Evolutionary conservation across 2,888 invertebrate species (phyloP).

Genomic region (Encarsia formosa): DNA sequence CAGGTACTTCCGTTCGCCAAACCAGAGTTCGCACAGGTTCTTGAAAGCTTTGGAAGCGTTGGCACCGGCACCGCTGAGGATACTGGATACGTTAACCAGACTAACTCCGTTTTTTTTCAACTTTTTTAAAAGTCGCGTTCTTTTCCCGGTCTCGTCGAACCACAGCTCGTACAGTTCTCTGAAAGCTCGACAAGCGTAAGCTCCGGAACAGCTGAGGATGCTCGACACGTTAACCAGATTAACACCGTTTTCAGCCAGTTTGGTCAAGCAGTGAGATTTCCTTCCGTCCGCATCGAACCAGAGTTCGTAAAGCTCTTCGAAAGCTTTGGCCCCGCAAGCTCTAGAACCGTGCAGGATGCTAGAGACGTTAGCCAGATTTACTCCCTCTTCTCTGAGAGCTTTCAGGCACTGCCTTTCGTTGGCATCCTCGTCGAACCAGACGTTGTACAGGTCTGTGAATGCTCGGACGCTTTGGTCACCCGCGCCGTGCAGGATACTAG

Average conservation of each 20-base stretch:
- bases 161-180: conserved; percentile 34
- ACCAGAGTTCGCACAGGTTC: conserved; percentile 29
- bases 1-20: conserved; percentile 26
- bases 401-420: conserved; percentile 22
- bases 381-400: conserved; percentile 29
- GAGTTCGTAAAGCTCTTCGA: conserved; percentile 34
- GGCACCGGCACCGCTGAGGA: conserved; percentile 30
- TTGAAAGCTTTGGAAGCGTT: conserved; percentile 33
- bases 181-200: conserved; percentile 37
- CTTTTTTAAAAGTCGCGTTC: conserved; percentile 14
- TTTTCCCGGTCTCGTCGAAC: conserved; percentile 29
- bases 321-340: conserved; percentile 33
- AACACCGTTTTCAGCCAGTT: conserved; percentile 27
- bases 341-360: conserved; percentile 32
- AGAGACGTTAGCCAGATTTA: conserved; percentile 30
- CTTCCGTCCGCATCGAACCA: conserved; percentile 32
- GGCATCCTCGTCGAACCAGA: conserved; percentile 36
- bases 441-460: conserved; percentile 38
- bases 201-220: too few species aligned
- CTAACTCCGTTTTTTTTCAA: conserved; percentile 30
- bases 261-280: conserved; percentile 12
- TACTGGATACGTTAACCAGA: conserved; percentile 32
- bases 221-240: conserved; percentile 30
- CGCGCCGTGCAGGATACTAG: conserved; percentile 28
- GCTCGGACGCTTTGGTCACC: too few species aligned